Evolutionary conservation across 2,113 vertebrate species (phyloP).

Genomic region (Saguinus midas): DNA sequence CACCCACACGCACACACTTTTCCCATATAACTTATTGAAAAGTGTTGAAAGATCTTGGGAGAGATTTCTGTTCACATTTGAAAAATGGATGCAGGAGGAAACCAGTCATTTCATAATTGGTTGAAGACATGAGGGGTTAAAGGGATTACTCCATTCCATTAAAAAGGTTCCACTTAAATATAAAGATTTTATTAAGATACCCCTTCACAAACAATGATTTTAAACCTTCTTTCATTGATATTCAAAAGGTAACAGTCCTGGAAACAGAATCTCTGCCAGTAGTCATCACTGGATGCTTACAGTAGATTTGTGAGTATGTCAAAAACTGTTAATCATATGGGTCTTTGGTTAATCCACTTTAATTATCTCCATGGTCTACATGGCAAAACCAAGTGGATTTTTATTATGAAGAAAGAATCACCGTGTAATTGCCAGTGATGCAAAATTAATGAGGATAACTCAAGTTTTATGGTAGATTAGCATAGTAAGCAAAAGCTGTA

Average conservation of each 20-base stretch:
- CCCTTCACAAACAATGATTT: conserved; percentile 8
- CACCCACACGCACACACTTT: background rate
- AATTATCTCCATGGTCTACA: conserved; percentile 64
- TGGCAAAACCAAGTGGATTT: conserved; percentile 57
- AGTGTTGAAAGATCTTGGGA: background rate
- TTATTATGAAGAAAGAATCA: conserved; percentile 63
- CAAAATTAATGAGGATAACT: conserved; percentile 57
- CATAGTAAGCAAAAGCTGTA: conserved; percentile 49
- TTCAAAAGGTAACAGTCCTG: conserved; percentile 43
- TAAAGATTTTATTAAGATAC: conserved; percentile 4
- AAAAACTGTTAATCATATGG: conserved; percentile 58
- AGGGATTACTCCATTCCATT: background rate
- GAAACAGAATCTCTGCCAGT: conserved; percentile 24
- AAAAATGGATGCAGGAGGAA: background rate
- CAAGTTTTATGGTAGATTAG: background rate
- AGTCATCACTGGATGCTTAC: conserved; percentile 21
- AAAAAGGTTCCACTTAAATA: background rate
- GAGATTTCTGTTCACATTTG: background rate
- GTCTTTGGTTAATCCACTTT: conserved; percentile 63
- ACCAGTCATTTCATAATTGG: background rate
- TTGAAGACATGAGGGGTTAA: background rate
- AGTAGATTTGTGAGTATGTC: background rate
- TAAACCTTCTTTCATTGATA: conserved; percentile 21
- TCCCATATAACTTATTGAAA: conserved; percentile 22
- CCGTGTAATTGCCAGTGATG: conserved; percentile 48